Base-by-base conservation (phyloP, 2,113 vertebrate genomes). In the Nycticryphes semicollaris region DNA sequence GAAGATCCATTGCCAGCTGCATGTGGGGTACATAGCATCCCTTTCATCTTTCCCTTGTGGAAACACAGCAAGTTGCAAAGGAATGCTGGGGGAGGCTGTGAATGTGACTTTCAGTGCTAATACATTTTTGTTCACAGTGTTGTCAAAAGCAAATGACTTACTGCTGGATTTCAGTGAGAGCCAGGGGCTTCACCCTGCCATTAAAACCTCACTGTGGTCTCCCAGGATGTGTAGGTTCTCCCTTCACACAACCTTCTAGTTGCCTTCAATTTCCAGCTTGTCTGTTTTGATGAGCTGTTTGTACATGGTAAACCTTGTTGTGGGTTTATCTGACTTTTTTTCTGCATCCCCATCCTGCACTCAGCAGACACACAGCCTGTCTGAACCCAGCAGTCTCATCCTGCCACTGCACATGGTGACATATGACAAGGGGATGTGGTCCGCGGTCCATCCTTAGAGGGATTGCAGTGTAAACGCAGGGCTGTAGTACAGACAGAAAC, bases 351-450 rank as follows among this genome's bases (percentile, higher is more conserved):
- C 33, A 33, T 60, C 50, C 50, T 51, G 35, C 15, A 87, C 19
- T 25, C 31, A 72, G 37, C 37, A 90, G 62, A 63, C n/a, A 23
- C 54, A 20, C 6, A 79, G 70, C 10, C 75, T 51, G 0, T 56
- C 50, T 90, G 74, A 77, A 28, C 33, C 43, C 2, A 1, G 57
- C 24, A 63, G 56, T 19, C 37, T 70, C 74, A 62, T 81, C 39
- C 30, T 70, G 27, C 27, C 45, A 12, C 35, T 76, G 31, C 57
- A 25, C 8, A 1, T 31, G 76, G 72, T 63, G 82, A 53, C 0
- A 0, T 45, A 0, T 45, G 56, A 23, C 45, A 39, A 1, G 4
- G 35, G 37, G 33, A 75, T 53, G 25, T 35, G 39, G 31, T 47
- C 28, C 39, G 3, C 18, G 27, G 47, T 75, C 66, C 39, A 6